Evolutionary conservation across 2,797 vertebrate species (phyloP).

Genomic region (Channa striata): DNA sequence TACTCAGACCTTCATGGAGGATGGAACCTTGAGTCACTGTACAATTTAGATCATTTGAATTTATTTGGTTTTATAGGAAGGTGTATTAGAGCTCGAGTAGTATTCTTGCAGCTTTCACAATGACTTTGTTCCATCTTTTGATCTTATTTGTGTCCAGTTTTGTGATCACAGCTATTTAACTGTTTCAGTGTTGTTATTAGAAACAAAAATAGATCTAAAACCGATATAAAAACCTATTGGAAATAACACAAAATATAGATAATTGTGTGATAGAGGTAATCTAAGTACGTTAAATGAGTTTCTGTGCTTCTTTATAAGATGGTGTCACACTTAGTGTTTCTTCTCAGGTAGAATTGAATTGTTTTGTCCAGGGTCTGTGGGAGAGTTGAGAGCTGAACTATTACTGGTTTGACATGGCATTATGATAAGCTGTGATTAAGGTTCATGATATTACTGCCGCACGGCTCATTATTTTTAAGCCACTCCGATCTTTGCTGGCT

Average conservation of each 20-base stretch:
- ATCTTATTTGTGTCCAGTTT: too few relatives aligned
- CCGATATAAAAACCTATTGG: too few relatives aligned
- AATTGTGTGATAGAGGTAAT: not conserved
- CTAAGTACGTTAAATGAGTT: not conserved
- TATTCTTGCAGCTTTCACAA: too few relatives aligned
- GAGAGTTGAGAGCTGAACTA: constrained; percentile 17
- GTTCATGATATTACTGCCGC: constrained; percentile 38
- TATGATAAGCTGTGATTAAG: constrained; percentile 45
- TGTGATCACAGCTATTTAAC: too few relatives aligned
- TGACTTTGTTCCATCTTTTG: too few relatives aligned
- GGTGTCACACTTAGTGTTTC: not conserved
- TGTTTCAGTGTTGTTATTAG: too few relatives aligned
- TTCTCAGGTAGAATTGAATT: constrained; percentile 22
- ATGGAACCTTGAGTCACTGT: not conserved
- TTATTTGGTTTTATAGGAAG: too few relatives aligned
- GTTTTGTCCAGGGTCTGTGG: constrained; percentile 19
- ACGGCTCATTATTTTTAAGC: constrained; percentile 43
- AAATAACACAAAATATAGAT: too few relatives aligned
- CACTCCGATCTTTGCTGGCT: constrained; percentile 17
- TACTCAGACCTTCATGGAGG: constrained; percentile 8
- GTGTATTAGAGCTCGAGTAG: too few relatives aligned
- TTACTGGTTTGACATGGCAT: constrained; percentile 33
- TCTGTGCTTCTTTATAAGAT: constrained; percentile 13
- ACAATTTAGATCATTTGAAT: too few relatives aligned
- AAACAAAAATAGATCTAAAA: too few relatives aligned